Evolutionary conservation across 2,113 vertebrate species (phyloP), one percentile per base, ranked within the genome.

Genomic region (Silurus meridionalis): DNA sequence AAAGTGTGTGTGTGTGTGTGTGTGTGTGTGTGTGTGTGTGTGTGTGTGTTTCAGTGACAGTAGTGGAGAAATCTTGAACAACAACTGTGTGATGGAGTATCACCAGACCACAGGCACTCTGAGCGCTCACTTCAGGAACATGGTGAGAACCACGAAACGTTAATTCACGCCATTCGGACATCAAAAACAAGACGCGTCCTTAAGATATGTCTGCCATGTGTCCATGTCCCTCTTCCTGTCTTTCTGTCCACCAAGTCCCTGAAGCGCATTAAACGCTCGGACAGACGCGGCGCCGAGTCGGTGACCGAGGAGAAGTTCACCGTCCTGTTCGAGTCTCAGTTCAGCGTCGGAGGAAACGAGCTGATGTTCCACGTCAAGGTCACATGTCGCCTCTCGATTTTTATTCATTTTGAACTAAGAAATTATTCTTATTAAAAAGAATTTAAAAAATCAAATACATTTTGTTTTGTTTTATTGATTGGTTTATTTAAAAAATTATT

Each of bases 251-350:
- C 10, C 0, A 88, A 99, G 98, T 99, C 97, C 0, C 92, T 99
- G 83, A 99, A 99, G 92, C 92, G 97, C 83, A 99, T 99, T 91
- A 99, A 99, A 90, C 96, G 97, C 5, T 97, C 97, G 0, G 98
- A 99, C 89, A 95, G 98, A 2, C 95, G 97, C 0, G 97, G 98
- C 0, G 96, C 98, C 0, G 98, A 99, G 92, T 99, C 97, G 0
- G 98, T 99, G 90, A 99, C 98, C 0, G 98, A 99, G 92, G 98
- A 99, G 92, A 99, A 99, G 91, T 99, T 99, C 91, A 98, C 98
- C 0, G 96, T 99, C 90, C 95, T 99, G 89, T 99, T 99, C 0
- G 97, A 99, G 90, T 99, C 98, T 0, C 97, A 99, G 91, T 99
- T 99, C 93, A 99, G 97, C 0, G 96, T 99, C 0, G 97, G 97